These are phyloP conservation scores for Gandaritis pyraliata DNA, from an alignment of 2,888 invertebrate species.

Conservation along the genomic window DNA sequence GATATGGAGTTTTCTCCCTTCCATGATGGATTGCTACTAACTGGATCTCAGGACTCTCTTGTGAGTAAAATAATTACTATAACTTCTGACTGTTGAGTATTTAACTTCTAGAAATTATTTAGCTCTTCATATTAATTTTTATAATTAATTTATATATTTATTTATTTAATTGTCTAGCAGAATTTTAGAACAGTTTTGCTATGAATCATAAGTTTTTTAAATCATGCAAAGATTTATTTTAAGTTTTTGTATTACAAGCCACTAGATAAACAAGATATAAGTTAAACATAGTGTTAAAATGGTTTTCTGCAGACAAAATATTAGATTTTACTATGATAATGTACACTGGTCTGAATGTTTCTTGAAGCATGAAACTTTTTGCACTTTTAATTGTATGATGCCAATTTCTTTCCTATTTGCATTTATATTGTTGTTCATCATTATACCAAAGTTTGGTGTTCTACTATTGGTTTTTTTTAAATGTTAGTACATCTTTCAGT, in stretches of 20 bases:
- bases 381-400: conserved; percentile 19
- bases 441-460: conserved; percentile 5
- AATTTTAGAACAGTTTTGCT: too few species aligned
- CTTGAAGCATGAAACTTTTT: conserved; percentile 32
- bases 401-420: conserved; percentile 25
- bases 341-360: conserved; percentile 27
- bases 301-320: conserved; percentile 9
- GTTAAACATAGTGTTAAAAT: conserved; percentile 12
- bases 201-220: too few species aligned
- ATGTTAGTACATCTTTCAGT: too few species aligned
- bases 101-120: too few species aligned
- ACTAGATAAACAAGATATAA: background rate
- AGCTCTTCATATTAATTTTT: too few species aligned
- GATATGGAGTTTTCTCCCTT: conserved; percentile 98
- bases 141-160: background rate
- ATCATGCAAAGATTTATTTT: background rate
- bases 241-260: background rate
- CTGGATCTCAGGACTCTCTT: conserved; percentile 94
- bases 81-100: too few species aligned
- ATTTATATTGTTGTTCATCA: conserved; percentile 27
- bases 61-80: conserved; percentile 80
- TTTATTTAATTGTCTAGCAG: too few species aligned
- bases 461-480: background rate
- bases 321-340: conserved; percentile 30
- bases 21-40: conserved; percentile 95